Evolutionary conservation across 2,888 invertebrate genomes (phyloP).

Genomic region (Atrina japonica): DNA sequence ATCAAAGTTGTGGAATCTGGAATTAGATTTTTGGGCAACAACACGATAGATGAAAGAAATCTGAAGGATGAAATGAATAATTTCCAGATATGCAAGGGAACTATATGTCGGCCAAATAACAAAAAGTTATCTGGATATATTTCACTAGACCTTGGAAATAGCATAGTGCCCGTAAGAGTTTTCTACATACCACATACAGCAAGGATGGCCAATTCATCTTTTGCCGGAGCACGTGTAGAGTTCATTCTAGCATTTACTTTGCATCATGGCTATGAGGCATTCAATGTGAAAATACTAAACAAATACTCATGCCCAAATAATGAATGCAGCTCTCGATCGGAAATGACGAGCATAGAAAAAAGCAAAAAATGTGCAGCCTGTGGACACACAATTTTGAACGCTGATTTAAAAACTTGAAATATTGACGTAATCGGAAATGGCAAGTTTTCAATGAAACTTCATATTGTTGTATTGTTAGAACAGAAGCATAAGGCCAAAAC

Average conservation of each 20-base stretch:
- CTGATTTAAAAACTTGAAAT: conserved; percentile 5
- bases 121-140: conserved; percentile 48
- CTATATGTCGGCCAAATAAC: conserved; percentile 54
- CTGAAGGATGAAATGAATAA: conserved; percentile 1
- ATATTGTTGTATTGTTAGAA: too few species aligned
- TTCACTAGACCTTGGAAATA: conserved; percentile 45
- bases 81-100: conserved; percentile 49
- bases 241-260: conserved; percentile 45
- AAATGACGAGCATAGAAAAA: conserved; percentile 17
- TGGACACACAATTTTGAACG: background rate
- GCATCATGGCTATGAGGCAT: conserved; percentile 42
- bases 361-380: conserved; percentile 12
- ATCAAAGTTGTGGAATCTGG: conserved; percentile 46
- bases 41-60: conserved; percentile 11
- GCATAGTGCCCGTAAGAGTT: conserved; percentile 35
- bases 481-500: too few species aligned
- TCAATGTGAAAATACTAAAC: conserved; percentile 29
- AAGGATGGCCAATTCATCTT: conserved; percentile 33
- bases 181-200: conserved; percentile 44
- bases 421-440: background rate
- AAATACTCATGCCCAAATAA: conserved; percentile 21
- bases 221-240: conserved; percentile 45
- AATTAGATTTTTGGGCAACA: conserved; percentile 31
- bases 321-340: conserved; percentile 20
- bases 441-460: too few species aligned